These are phyloP conservation scores for Papio anubis DNA, from an alignment of 2,113 vertebrate species.

Conservation along the genomic window DNA sequence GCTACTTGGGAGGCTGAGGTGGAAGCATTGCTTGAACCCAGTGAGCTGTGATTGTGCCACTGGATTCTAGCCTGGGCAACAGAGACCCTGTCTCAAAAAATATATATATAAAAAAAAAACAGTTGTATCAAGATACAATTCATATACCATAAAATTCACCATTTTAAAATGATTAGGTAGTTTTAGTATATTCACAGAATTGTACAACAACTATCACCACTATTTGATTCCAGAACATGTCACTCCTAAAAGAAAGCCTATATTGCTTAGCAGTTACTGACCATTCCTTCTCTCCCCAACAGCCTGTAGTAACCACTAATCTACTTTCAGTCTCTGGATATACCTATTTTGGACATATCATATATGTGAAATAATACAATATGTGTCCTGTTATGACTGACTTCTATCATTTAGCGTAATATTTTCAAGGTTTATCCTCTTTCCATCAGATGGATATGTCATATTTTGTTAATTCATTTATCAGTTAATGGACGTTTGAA, in stretches of 20 bases:
- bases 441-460: neutral
- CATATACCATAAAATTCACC: neutral
- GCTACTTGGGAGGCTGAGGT: too few relatives aligned
- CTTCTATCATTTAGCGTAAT: slow-evolving; percentile 5
- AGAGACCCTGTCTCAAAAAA: too few relatives aligned
- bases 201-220: neutral
- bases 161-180: neutral
- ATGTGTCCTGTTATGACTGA: slow-evolving; percentile 7
- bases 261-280: neutral
- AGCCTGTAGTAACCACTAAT: neutral
- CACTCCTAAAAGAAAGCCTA: neutral
- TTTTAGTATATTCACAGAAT: slow-evolving; percentile 2
- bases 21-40: too few relatives aligned
- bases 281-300: neutral
- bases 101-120: neutral
- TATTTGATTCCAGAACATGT: neutral
- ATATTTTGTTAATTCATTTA: slow-evolving; percentile 5
- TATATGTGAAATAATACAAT: slow-evolving; percentile 5
- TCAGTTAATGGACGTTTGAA: neutral
- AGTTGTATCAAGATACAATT: slow-evolving; percentile 7
- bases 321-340: slow-evolving; percentile 19
- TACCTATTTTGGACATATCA: slow-evolving; percentile 3
- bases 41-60: too few relatives aligned
- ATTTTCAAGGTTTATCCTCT: neutral
- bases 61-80: too few relatives aligned